phyloP scores from a whole-genome alignment of 2,113 vertebrate species.

The Malurus cyaneus region DNA sequence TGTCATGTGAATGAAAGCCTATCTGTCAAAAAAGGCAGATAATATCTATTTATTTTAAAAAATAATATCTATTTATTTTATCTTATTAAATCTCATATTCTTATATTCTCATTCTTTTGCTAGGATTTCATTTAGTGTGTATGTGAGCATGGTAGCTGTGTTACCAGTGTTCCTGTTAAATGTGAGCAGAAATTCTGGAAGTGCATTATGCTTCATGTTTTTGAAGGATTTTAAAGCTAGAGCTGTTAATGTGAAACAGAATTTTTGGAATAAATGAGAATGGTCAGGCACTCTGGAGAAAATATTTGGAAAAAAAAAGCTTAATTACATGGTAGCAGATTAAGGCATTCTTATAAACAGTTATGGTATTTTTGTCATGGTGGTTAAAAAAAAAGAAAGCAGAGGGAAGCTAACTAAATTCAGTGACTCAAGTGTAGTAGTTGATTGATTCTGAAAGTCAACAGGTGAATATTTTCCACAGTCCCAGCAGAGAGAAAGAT shows the following conservation, averaged over 20 bases:
- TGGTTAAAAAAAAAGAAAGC: background rate
- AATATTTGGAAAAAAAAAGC: background rate
- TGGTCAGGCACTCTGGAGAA: background rate
- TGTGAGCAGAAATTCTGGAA: background rate
- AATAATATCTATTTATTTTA: background rate
- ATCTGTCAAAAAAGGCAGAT: background rate
- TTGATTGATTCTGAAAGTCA: background rate
- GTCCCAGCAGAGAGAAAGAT: background rate
- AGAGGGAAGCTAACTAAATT: background rate
- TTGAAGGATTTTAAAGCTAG: background rate
- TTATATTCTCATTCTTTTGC: background rate
- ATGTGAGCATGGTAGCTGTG: background rate
- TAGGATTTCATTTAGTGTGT: background rate
- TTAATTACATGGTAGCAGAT: conserved; percentile 11
- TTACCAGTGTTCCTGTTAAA: background rate
- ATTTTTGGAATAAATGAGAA: conserved; percentile 3
- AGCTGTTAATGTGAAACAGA: conserved; percentile 2
- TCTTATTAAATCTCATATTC: background rate
- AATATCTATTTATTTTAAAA: background rate
- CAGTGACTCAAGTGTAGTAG: background rate
- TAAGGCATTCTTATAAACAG: background rate
- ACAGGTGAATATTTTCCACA: conserved; percentile 1
- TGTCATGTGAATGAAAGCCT: background rate
- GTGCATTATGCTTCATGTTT: background rate
- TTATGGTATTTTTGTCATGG: background rate